Evolutionary conservation across 2,888 invertebrate species (phyloP), one percentile per base, ranked within the genome.

Genomic region (Tuberolachnus salignus): DNA sequence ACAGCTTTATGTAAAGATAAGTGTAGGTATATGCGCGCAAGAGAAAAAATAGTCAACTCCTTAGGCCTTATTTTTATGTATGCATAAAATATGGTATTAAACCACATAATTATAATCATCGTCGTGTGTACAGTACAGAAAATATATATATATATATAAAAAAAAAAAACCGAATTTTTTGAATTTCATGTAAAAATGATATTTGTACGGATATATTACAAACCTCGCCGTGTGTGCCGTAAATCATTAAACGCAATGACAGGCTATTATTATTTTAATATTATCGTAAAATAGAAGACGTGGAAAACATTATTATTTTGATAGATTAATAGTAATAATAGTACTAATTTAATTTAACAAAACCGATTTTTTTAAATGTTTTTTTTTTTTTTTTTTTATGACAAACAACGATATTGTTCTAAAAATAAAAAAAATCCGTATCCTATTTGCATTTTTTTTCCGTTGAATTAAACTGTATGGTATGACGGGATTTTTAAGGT

Each of bases 41-140:
- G 6, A 14, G 55, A n/a, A 72, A 13, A 51, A 51, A 73, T 11
- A 34, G 51, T 42, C 34, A 63, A 61, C 51, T 61, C 72, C 61
- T 61, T 16, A 61, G 72, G 51, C 61, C 11, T 61, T 51, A 19
- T 61, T 61, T 23, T 46, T 59, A 72, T 61, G 11, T 26, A 26
- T 44, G 23, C 46, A 23, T 59, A 59, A 71, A 44, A 70, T 14
- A 64, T 4, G 49, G 46, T 6, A 61, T 23, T 19, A 49, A 46
- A 61, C 26, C 19, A 72, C 59, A 72, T 49, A 71, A 51, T 72
- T 61, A 72, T 72, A 61, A 57, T 57, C n/a, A 23, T n/a, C 34
- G 34, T 6, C 34, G 34, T 34, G 34, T 34, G 34, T 34, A 34
- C 6, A 34, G 34, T 6, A 6, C 34, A 6, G n/a, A 16, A 66